These are phyloP conservation scores for Cheirogaleus major DNA, from an alignment of 2,797 vertebrate genomes.

Conservation along the genomic window DNA sequence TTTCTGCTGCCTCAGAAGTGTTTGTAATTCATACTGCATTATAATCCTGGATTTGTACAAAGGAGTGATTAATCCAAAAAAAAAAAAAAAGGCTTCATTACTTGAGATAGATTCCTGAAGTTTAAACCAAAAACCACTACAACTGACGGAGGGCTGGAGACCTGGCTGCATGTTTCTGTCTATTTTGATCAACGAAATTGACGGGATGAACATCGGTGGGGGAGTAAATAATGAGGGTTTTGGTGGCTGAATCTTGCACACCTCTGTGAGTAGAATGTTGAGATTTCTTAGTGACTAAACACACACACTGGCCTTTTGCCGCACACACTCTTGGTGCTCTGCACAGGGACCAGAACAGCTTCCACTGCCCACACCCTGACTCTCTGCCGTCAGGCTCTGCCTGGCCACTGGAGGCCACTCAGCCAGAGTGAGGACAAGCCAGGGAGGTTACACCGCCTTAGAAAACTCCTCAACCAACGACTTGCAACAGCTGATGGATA, in stretches of 20 bases:
- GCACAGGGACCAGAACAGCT: background rate
- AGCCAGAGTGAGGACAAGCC: background rate
- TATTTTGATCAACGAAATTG: background rate
- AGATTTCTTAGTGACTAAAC: background rate
- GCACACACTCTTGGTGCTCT: no score
- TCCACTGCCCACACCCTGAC: background rate
- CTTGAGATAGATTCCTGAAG: background rate
- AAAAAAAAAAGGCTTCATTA: background rate
- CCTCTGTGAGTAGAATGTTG: background rate
- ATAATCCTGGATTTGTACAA: background rate
- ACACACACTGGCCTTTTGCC: background rate
- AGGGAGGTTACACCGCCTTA: background rate
- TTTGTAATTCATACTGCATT: background rate
- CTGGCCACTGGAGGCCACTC: background rate
- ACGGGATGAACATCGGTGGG: no score
- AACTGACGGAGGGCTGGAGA: background rate
- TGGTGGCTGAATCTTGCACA: fast-evolving
- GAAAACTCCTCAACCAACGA: background rate
- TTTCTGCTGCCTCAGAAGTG: background rate
- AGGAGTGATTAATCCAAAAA: background rate
- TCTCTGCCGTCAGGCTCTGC: background rate
- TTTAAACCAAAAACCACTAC: background rate
- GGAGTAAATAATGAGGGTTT: background rate
- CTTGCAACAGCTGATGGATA: background rate
- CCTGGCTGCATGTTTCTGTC: background rate